Percentiles rank a stretch among this genome's conserved stretches.
These are phyloP conservation scores for Gobius niger DNA, from an alignment of 2,113 vertebrate species.

Conservation along the genomic window DNA sequence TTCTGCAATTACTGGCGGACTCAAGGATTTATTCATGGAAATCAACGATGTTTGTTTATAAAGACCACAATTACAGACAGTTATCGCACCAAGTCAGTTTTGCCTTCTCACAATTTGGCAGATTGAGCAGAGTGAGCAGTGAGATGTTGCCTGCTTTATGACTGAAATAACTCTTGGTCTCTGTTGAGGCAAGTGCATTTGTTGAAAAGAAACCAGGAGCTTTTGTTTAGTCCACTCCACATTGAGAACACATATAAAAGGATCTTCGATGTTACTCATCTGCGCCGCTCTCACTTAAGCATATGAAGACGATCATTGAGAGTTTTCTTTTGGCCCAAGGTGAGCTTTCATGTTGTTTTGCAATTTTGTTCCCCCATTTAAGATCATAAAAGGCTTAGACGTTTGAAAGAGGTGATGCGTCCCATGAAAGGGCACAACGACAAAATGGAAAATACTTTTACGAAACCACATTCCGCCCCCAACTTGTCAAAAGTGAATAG, in stretches of 20 bases:
- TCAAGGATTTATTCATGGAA: too few species aligned
- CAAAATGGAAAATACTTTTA: not conserved
- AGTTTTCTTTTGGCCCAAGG: not conserved
- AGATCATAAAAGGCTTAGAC: not conserved
- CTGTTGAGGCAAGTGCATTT: not conserved
- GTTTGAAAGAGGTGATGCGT: not conserved
- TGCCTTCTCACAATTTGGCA: not conserved
- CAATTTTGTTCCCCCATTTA: not conserved
- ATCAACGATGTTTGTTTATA: too few species aligned
- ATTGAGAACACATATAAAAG: not conserved
- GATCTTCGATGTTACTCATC: constrained; percentile 20
- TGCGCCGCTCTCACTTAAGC: not conserved
- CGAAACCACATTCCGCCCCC: not conserved
- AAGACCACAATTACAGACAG: too few species aligned
- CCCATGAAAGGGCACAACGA: not conserved
- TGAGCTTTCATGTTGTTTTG: not conserved
- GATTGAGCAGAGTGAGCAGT: not conserved
- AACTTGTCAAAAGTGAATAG: not conserved
- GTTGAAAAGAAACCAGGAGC: not conserved
- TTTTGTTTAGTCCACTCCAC: not conserved
- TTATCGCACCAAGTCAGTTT: too few species aligned
- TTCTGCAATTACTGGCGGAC: too few species aligned
- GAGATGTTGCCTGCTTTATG: not conserved
- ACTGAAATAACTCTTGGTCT: not conserved
- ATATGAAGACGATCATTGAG: not conserved